Evolutionary conservation across 2,113 vertebrate species (phyloP), one percentile per base, ranked within the genome.

Genomic region (Rhombomys opimus): DNA sequence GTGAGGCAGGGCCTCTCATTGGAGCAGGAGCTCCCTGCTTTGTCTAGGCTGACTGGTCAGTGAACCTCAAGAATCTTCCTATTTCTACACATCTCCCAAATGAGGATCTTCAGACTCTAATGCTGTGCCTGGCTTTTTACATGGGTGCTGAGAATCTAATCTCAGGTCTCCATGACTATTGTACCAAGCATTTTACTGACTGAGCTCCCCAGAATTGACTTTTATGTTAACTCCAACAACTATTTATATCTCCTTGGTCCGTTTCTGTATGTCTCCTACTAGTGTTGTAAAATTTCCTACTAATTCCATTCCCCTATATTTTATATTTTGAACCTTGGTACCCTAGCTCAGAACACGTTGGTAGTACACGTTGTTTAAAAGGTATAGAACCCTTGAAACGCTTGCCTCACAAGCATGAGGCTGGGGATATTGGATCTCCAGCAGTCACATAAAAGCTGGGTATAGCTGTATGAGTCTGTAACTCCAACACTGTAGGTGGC

Each of bases 231-330:
- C 11, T 89, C 25, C 84, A 77, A 27, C 17, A 80, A 76, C 27
- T 82, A 57, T 52, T 20, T 78, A 81, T 46, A 82, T 87, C 9
- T 25, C 27, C 77, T 50, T 52, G n/a, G 75, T 92, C 32, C 92
- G n/a, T 80, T 88, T 92, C 30, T 87, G 5, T 61, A 25, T 61
- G 9, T 76, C 18, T 30, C 92, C 50, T 13, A 95, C 35, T 38
- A 52, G 30, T 87, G 23, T 80, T 93, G 92, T 70, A 87, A 59
- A 10, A 80, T 85, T 87, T 96, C 14, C 63, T 89, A 54, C 38
- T 93, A 90, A 91, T 57, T 75, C 89, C 73, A 93, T 86, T 81
- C 52, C 46, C 70, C 5, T 73, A 13, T 52, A 77, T 89, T 90
- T 92, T 90, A 52, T 67, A 46, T 50, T 76, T 46, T 57, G 50